phyloP scores from a whole-genome alignment of 1,140 invertebrate species.

The Drosophila kikkawai region DNA sequence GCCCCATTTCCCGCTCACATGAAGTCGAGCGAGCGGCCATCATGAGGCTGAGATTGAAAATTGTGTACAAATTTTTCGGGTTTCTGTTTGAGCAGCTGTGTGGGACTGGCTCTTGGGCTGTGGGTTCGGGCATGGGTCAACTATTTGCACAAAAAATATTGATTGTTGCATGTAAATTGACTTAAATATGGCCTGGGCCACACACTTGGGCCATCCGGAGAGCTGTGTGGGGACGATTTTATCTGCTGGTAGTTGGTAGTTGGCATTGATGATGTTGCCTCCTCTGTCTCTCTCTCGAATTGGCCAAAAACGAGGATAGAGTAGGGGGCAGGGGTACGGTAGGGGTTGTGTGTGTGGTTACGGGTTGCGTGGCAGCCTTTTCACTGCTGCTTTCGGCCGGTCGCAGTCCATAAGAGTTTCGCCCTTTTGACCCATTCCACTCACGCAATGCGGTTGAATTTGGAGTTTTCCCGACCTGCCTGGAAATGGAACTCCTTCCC shows the following conservation, averaged over 20 bases:
- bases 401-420: constrained; percentile 27
- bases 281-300: constrained; percentile 19
- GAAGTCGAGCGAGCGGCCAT: constrained; percentile 13
- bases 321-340: not conserved
- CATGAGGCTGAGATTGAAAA: constrained; percentile 59
- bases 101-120: not conserved
- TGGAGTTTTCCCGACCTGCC: not conserved
- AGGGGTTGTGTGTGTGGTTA: not conserved
- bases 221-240: constrained; percentile 29
- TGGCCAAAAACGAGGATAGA: constrained; percentile 4
- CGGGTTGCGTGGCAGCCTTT: constrained; percentile 22
- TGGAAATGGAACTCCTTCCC: not conserved
- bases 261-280: constrained; percentile 63
- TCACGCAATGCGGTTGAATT: constrained; percentile 8
- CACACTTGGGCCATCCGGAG: constrained; percentile 16
- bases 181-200: constrained; percentile 59
- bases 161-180: constrained; percentile 71
- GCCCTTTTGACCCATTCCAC: not conserved
- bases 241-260: constrained; percentile 55
- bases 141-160: constrained; percentile 69
- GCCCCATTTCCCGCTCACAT: constrained; percentile 2
- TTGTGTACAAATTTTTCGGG: constrained; percentile 62
- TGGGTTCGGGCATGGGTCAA: constrained; percentile 26
- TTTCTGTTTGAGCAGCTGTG: constrained; percentile 48
- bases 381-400: not conserved